Percentiles rank a stretch among this genome's conserved stretches.
phyloP scores from a whole-genome alignment of 64 coral and sea anemone species.

The Montipora cactus region DNA sequence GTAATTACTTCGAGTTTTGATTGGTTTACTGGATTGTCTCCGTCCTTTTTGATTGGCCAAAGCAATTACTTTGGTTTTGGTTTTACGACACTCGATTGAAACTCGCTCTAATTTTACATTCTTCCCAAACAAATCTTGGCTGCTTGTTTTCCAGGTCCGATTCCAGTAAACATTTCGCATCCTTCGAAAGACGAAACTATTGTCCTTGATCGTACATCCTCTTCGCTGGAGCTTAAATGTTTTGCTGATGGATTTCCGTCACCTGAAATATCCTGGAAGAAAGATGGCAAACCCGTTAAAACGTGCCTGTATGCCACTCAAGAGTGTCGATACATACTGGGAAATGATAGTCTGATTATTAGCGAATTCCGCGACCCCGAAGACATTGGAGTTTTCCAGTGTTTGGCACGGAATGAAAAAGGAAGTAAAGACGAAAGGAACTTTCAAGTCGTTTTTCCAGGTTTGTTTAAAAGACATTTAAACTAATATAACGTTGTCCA shows the following conservation, averaged over 20 bases:
- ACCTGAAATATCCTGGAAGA: conserved; percentile 4
- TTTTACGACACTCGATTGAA: too few relatives aligned
- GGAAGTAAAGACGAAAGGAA: neutral
- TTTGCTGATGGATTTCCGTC: neutral
- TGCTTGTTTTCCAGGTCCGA: neutral
- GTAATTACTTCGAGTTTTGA: too few relatives aligned
- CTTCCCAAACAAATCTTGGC: too few relatives aligned
- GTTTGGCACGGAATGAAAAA: neutral
- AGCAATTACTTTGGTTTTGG: too few relatives aligned
- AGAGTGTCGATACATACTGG: too few relatives aligned
- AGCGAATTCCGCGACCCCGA: neutral
- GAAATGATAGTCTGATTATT: too few relatives aligned
- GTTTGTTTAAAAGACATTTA: neutral
- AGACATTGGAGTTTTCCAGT: neutral
- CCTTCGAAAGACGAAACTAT: neutral
- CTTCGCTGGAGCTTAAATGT: neutral
- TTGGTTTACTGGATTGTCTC: too few relatives aligned
- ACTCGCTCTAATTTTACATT: too few relatives aligned
- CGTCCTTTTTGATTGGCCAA: too few relatives aligned
- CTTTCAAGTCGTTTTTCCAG: neutral
- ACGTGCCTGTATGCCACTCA: neutral
- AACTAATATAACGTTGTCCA: too few relatives aligned
- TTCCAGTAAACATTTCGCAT: neutral
- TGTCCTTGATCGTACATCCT: neutral
- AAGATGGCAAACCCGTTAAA: neutral